phyloP scores from a whole-genome alignment of 2,888 invertebrate genomes.

The Prostheceraeus crozeri region DNA sequence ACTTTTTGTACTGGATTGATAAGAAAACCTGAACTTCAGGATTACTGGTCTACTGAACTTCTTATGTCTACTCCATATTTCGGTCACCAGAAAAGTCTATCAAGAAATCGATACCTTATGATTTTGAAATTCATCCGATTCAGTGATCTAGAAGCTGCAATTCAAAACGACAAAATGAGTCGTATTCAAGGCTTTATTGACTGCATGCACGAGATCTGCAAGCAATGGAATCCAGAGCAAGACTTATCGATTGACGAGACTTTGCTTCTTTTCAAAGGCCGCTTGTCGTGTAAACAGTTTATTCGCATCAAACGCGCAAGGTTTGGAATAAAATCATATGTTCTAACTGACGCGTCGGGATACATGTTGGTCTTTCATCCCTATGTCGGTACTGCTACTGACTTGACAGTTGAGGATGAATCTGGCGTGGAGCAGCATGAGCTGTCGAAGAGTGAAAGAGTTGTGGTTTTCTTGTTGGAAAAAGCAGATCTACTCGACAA shows the following conservation, averaged over 20 bases:
- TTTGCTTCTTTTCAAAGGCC: neutral
- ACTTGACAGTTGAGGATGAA: neutral
- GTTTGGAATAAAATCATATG: conserved; percentile 16
- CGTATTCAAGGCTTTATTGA: neutral
- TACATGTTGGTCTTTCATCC: conserved; percentile 11
- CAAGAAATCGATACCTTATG: neutral
- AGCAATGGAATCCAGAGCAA: neutral
- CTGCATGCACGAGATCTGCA: neutral
- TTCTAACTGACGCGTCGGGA: neutral
- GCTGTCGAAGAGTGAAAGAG: no score
- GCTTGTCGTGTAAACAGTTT: conserved; percentile 16
- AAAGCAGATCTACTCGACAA: no score
- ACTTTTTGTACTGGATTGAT: neutral
- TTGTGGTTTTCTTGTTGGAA: no score
- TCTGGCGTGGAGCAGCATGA: no score
- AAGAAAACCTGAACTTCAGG: neutral
- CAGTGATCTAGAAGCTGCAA: neutral
- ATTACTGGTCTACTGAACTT: conserved; percentile 7
- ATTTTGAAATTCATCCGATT: neutral
- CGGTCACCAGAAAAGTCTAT: neutral
- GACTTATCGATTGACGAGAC: conserved; percentile 8
- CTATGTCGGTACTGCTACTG: conserved; percentile 2
- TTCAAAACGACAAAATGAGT: conserved; percentile 1
- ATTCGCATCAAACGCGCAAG: conserved; percentile 3
- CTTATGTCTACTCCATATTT: conserved; percentile 11